Conservation (phyloP, 2,888 invertebrate genomes). For the Dynastes grantii region DNA sequence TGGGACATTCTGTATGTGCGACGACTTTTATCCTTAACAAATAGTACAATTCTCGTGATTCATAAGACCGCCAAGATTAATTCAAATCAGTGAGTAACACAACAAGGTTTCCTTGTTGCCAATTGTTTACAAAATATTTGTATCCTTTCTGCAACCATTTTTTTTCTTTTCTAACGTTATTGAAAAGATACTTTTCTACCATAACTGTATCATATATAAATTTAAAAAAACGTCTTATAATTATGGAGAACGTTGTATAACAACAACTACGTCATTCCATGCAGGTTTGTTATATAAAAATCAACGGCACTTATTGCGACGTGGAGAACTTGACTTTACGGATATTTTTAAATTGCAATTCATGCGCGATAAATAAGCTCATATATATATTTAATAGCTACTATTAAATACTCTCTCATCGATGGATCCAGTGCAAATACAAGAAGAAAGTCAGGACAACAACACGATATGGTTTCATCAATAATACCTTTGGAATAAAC, state of each 20-base stretch:
- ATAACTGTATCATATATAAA: background rate
- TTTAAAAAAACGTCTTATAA: background rate
- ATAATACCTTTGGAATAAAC: conserved; percentile 2
- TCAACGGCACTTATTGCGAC: background rate
- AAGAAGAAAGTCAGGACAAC: background rate
- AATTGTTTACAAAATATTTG: too few species aligned
- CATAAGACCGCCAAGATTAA: too few species aligned
- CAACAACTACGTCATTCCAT: conserved; percentile 1
- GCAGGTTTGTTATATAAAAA: conserved; percentile 23
- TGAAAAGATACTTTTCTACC: too few species aligned
- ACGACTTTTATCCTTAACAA: too few species aligned
- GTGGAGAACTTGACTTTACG: conserved; percentile 15
- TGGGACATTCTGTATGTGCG: too few species aligned
- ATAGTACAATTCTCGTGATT: too few species aligned
- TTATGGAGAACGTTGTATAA: conserved; percentile 37
- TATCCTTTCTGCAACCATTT: too few species aligned
- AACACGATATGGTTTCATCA: background rate
- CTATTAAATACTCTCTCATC: too few species aligned
- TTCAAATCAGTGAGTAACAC: too few species aligned
- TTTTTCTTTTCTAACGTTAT: too few species aligned
- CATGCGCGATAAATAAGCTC: background rate
- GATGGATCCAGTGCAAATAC: too few species aligned
- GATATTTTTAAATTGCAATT: background rate
- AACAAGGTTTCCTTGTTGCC: too few species aligned
- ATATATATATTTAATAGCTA: background rate